These are phyloP conservation scores for Xenotilapia leptura DNA, from an alignment of 2,113 vertebrate genomes.

Conservation along the genomic window DNA sequence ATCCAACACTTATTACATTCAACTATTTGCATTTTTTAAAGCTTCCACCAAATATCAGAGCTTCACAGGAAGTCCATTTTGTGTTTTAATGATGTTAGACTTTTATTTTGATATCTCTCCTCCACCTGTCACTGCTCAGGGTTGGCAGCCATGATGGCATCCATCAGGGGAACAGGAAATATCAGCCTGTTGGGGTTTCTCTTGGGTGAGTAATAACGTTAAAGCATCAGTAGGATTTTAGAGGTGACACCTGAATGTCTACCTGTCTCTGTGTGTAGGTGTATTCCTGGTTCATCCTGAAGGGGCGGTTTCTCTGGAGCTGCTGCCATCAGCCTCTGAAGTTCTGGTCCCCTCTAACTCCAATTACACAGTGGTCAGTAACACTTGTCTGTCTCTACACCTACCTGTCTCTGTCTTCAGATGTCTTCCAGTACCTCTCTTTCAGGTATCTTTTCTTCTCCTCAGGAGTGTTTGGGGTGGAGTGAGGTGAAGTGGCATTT, in stretches of 20 bases:
- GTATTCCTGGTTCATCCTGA: constrained; percentile 44
- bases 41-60: not conserved
- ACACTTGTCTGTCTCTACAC: not conserved
- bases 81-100: not conserved
- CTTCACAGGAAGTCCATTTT: not conserved
- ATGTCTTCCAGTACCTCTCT: constrained; percentile 64
- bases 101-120: not conserved
- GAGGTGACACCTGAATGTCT: not conserved
- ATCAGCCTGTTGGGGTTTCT: constrained; percentile 5
- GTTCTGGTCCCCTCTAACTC: constrained; percentile 72
- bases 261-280: constrained; percentile 17
- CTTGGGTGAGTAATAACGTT: constrained; percentile 13
- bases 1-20: not conserved
- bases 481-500: constrained; percentile 70
- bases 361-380: constrained; percentile 69
- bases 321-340: constrained; percentile 64
- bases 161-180: not conserved
- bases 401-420: not conserved
- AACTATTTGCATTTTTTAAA: not conserved
- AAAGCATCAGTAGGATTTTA: not conserved
- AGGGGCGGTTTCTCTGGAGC: constrained; percentile 48
- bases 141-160: not conserved
- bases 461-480: constrained; percentile 73
- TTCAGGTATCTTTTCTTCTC: not conserved
- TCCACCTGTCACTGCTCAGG: not conserved